These are phyloP conservation scores for Spondyliosoma cantharus DNA, from an alignment of 2,797 vertebrate species.

Conservation along the genomic window DNA sequence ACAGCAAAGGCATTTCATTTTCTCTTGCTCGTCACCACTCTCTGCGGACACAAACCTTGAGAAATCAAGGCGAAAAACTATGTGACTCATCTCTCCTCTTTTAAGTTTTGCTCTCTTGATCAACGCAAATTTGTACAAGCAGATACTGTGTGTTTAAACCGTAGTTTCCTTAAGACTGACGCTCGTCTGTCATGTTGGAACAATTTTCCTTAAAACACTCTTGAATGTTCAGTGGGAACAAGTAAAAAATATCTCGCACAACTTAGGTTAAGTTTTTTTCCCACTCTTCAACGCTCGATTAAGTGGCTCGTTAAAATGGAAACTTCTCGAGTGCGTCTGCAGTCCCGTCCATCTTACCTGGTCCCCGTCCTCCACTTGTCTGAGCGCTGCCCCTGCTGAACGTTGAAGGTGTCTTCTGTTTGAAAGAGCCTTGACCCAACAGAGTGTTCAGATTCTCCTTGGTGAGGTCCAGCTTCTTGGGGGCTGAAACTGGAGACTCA, in stretches of 20 bases:
- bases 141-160: background rate
- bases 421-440: constrained; percentile 82
- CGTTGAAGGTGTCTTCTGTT: constrained; percentile 76
- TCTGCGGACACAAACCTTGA: constrained; percentile 41
- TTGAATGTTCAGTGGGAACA: background rate
- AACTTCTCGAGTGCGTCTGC: background rate
- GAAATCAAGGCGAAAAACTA: constrained; percentile 31
- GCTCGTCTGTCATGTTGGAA: constrained; percentile 2
- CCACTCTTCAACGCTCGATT: background rate
- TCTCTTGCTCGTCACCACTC: constrained; percentile 45
- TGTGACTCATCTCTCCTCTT: constrained; percentile 35
- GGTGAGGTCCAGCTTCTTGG: constrained; percentile 83
- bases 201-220: background rate
- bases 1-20: constrained; percentile 55
- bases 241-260: background rate
- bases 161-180: background rate
- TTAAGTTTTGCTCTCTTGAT: constrained; percentile 9
- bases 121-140: background rate
- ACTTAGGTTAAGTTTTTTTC: background rate
- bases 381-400: constrained; percentile 86
- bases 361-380: constrained; percentile 85
- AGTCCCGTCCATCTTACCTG: constrained; percentile 81
- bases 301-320: background rate
- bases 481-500: constrained; percentile 60
- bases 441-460: constrained; percentile 88